phyloP scores from a whole-genome alignment of 1,140 invertebrate genomes.

The Sminthurinus signatus region DNA sequence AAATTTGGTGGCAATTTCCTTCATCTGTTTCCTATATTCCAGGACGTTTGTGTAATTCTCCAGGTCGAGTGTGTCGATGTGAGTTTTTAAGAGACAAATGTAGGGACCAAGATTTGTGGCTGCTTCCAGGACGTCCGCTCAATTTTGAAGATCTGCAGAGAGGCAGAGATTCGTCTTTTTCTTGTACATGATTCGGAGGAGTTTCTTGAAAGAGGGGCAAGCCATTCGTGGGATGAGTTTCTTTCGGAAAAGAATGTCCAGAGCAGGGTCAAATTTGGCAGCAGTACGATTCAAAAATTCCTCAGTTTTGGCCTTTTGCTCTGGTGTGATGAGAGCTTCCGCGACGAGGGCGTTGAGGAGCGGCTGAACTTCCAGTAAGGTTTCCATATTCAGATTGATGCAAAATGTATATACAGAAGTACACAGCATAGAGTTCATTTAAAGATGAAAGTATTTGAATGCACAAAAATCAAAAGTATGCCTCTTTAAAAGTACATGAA shows the following conservation, averaged over 20 bases:
- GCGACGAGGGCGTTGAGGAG: slow-evolving; percentile 61
- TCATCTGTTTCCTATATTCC: slow-evolving; percentile 47
- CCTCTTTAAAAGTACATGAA: too few species aligned
- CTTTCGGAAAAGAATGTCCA: slow-evolving; percentile 16
- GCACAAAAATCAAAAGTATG: too few species aligned
- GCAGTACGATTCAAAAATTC: slow-evolving; percentile 10
- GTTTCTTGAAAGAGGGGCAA: slow-evolving; percentile 54
- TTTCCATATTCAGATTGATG: slow-evolving; percentile 63
- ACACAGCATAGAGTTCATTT: too few species aligned
- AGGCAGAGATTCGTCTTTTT: slow-evolving; percentile 85
- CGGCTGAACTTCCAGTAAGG: slow-evolving; percentile 43
- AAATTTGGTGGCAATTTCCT: slow-evolving; percentile 61
- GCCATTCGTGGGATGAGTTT: slow-evolving; percentile 22
- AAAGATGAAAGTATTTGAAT: too few species aligned
- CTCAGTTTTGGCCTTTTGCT: slow-evolving; percentile 49
- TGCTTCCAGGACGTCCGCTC: slow-evolving; percentile 63
- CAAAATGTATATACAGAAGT: too few species aligned
- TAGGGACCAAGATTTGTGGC: slow-evolving; percentile 70
- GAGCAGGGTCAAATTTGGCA: neutral
- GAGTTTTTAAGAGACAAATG: slow-evolving; percentile 84
- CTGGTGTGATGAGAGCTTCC: slow-evolving; percentile 46
- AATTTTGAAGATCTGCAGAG: slow-evolving; percentile 68
- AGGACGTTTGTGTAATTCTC: slow-evolving; percentile 21
- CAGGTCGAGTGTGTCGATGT: slow-evolving; percentile 58
- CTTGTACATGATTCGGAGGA: slow-evolving; percentile 69